Percentiles rank a stretch among this genome's conserved stretches.
Evolutionary conservation across 53 echinoderm and acorn worm species (phyloP).

Genomic region (Henricia sp.): DNA sequence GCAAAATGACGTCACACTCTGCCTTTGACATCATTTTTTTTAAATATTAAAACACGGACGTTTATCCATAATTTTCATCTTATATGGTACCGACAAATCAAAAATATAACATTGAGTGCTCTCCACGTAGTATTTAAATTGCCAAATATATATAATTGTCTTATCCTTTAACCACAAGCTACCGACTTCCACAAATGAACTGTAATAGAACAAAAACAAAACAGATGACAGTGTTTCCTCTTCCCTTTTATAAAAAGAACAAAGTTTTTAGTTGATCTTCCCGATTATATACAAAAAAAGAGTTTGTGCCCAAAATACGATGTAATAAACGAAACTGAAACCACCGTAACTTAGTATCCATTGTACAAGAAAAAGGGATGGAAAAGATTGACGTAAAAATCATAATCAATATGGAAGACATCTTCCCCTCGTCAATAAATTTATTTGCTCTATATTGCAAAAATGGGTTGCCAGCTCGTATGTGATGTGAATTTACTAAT

Average conservation of each 20-base stretch:
- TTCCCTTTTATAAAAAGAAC: too few species aligned
- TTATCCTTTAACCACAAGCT: neutral
- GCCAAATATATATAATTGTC: neutral
- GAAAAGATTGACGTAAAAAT: neutral
- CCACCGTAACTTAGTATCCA: neutral
- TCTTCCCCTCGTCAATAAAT: too few species aligned
- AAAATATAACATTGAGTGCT: too few species aligned
- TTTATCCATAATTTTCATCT: neutral
- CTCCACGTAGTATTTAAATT: too few species aligned
- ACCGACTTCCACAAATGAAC: neutral
- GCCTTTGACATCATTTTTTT: too few species aligned
- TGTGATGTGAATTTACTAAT: too few species aligned
- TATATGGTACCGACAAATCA: neutral
- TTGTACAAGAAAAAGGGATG: neutral
- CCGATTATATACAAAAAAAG: neutral
- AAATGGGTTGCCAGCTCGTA: too few species aligned
- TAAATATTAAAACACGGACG: too few species aligned
- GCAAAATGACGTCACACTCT: too few species aligned
- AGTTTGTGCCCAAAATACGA: neutral
- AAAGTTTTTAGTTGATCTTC: too few species aligned
- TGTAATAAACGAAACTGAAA: slow-evolving; percentile 7
- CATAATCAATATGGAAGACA: too few species aligned
- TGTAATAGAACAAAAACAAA: neutral
- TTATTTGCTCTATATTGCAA: too few species aligned
- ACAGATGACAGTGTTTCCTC: neutral